Evolutionary conservation across 2,888 invertebrate genomes (phyloP), one percentile per base, ranked within the genome.

Genomic region (Diaphora mendica): DNA sequence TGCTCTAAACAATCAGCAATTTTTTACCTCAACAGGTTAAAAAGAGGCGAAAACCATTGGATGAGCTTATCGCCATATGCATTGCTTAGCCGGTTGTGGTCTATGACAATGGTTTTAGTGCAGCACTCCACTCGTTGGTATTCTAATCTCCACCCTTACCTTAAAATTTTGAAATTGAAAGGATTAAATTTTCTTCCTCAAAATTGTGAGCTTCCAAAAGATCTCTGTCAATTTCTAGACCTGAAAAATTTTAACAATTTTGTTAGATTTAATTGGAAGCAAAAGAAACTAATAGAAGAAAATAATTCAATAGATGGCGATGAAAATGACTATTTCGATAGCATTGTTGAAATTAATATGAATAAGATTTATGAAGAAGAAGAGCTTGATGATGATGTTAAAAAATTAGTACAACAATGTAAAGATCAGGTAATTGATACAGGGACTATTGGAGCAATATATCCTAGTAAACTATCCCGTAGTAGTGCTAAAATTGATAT

Each of bases 61-160:
- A 94, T 96, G 91, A 95, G 96, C 66, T 81, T 96, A 26, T 92
- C 96, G 87, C 96, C 96, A 30, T 96, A 96, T 90, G 93, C 96
- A 17, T 89, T 96, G 39, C 80, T 96, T n/a, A 94, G 96, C 79
- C 92, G 97, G 83, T 91, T 97, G 78, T 97, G 96, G 96, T 91
- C 96, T 15, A 87, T 96, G 72, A 91, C 93, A 39, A 90, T 92
- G 71, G 89, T 96, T 55, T 88, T 96, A 26, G 82, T 96, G 9
- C 93, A 93, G 79, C 95, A 94, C 83, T 88, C 93, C 44, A 95
- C 96, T 77, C 86, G 88, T 11, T 96, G 96, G 96, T 97, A 96
- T 81, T 88, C 91, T 17, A 88, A 88, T 70, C 86, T 97, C 65
- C 88, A 94, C 80, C 85, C 87, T 30, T 96, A 91, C 82, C 79